Evolutionary conservation across 2,888 invertebrate species (phyloP).

Genomic region (Criorhina ranunculi): DNA sequence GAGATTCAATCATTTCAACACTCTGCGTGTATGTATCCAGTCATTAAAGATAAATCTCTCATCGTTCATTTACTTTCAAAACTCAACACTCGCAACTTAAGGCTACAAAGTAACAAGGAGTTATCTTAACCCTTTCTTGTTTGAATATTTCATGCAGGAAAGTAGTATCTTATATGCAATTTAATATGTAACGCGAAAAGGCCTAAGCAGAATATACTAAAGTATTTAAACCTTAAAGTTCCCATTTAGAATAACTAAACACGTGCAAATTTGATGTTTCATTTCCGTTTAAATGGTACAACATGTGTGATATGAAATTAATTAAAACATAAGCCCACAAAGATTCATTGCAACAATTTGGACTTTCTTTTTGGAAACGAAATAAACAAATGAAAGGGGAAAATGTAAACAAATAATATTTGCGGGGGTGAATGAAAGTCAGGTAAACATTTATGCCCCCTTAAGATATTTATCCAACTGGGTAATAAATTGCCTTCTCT

Average conservation of each 20-base stretch:
- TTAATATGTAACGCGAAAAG: neutral
- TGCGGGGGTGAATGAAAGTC: constrained; percentile 4
- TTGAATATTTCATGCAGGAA: neutral
- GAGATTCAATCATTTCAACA: constrained; percentile 1
- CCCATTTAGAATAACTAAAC: neutral
- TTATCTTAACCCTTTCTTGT: neutral
- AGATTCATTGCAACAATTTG: constrained; percentile 17
- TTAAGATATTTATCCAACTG: constrained; percentile 44
- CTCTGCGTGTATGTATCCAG: neutral
- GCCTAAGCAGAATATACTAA: constrained; percentile 18
- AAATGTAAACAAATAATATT: constrained; percentile 29
- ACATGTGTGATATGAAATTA: constrained; percentile 12
- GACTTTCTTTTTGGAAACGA: neutral
- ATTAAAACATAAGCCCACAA: constrained; percentile 3
- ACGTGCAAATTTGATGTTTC: constrained; percentile 2
- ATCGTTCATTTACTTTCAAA: too few species aligned
- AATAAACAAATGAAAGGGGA: neutral
- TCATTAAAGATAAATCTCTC: constrained; percentile 34
- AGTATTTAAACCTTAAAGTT: neutral
- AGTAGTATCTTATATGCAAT: neutral
- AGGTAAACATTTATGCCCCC: constrained; percentile 36
- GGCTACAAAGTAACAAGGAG: neutral
- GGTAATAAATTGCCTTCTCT: constrained; percentile 1
- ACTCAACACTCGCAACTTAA: neutral
- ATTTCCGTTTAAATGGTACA: constrained; percentile 18